Base-by-base conservation (phyloP, 2,888 invertebrate species). In the Phymatocera aterrima region DNA sequence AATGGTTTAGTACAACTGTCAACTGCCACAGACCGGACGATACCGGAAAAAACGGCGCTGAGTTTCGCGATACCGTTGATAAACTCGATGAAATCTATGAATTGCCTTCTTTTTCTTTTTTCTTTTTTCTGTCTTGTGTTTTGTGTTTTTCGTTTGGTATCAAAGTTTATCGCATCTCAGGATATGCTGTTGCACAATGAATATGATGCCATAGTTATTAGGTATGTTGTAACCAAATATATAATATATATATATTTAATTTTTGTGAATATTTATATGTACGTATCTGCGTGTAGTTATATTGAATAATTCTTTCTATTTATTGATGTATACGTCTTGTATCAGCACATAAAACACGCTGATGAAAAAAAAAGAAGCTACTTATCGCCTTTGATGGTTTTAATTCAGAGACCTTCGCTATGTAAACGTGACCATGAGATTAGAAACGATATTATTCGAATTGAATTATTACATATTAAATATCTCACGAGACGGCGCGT, bases 241-340 rank as follows among this genome's bases (percentile, higher is more conserved):
- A 61, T 64, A 21, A 18, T 34, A 18, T 37, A n/a, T 37, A 18
- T 5, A 24, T 57, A 72, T 60, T n/a, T n/a, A n/a, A 46, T 61
- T 24, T 72, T 10, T 40, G 43, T 77, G 31, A 4, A 72, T 61
- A 57, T 60, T 60, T 40, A n/a, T n/a, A n/a, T 54, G 24, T 61
- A 46, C 61, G 43, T 57, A n/a, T 77, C 28, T 57, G 28, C 28
- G 12, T 57, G 3, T 57, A n/a, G n/a, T n/a, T 21, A 24, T 28
- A 57, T 15, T 24, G 1, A 24, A 28, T 24, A 21, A 15, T 57
- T n/a, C n/a, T n/a, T n/a, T n/a, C n/a, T n/a, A n/a, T n/a, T n/a
- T n/a, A n/a, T n/a, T 15, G 5, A 57, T 57, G 57, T 51, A 28
- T 57, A 57, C 3, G 57, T 57, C 28, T 40, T n/a, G n/a, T n/a